phyloP scores from a whole-genome alignment of 2,797 vertebrate species.

The Babyrousa celebensis region DNA sequence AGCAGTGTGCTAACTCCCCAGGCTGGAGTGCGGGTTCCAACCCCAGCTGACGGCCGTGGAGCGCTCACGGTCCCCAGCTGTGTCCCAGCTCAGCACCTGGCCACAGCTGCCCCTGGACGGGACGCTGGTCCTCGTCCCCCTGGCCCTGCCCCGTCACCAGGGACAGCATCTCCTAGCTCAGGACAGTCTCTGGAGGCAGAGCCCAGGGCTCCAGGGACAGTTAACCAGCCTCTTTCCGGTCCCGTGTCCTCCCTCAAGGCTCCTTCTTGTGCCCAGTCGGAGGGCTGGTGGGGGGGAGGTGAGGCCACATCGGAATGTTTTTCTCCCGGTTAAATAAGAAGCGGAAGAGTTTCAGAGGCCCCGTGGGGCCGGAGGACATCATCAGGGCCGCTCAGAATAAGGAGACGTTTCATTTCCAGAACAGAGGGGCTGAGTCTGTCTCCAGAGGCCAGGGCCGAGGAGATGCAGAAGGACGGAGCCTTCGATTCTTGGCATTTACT shows the following conservation, averaged over 20 bases:
- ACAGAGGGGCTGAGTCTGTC: conserved; percentile 33
- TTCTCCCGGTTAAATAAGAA: conserved; percentile 71
- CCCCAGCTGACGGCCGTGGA: not conserved
- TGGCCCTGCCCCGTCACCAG: not conserved
- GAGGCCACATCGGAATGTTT: not conserved
- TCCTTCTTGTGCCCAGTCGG: not conserved
- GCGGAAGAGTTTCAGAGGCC: conserved; percentile 34
- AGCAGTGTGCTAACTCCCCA: not conserved
- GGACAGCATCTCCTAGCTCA: not conserved
- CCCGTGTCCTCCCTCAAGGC: not conserved
- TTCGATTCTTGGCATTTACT: conserved; percentile 78
- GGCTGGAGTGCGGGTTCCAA: not conserved
- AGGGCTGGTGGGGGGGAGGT: not conserved
- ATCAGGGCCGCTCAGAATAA: not conserved
- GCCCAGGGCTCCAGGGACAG: not conserved
- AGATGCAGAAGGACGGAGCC: conserved; percentile 41
- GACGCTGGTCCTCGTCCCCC: not conserved
- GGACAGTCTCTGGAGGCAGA: conserved; percentile 10
- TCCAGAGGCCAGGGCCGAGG: conserved; percentile 58
- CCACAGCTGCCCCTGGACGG: not conserved
- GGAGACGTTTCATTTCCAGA: conserved; percentile 66
- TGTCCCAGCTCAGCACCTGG: not conserved
- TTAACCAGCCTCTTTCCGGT: not conserved
- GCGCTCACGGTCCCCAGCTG: not conserved
- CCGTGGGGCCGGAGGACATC: not conserved